Percentiles rank a stretch among this genome's conserved stretches.
phyloP scores from a whole-genome alignment of 2,797 vertebrate species.

The Triplophysa yarkandensis region DNA sequence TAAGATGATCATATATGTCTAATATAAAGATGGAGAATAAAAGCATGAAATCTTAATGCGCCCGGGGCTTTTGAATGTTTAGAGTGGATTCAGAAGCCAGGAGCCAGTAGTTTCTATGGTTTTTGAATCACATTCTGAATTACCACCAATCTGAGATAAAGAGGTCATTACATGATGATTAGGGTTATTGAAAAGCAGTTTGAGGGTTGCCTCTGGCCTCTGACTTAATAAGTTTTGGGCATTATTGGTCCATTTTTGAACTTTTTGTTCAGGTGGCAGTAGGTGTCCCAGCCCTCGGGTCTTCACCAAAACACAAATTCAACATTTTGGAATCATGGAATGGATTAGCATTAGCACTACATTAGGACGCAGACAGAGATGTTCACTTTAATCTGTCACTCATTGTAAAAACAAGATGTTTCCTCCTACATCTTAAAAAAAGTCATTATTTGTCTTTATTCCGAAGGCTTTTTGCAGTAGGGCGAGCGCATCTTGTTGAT shows the following conservation, averaged over 20 bases:
- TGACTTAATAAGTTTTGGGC: conserved; percentile 46
- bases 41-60: background rate
- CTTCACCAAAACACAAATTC: conserved; percentile 17
- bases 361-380: too few relatives aligned
- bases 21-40: conserved; percentile 42
- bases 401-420: too few relatives aligned
- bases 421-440: too few relatives aligned
- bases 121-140: conserved; percentile 45
- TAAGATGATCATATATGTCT: conserved; percentile 69
- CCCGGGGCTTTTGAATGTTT: background rate
- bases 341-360: too few relatives aligned
- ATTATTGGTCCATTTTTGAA: conserved; percentile 29
- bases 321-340: conserved; percentile 14
- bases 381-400: too few relatives aligned
- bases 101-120: conserved; percentile 27
- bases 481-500: too few relatives aligned
- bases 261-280: conserved; percentile 14
- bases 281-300: conserved; percentile 19
- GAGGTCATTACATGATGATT: conserved; percentile 44
- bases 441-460: too few relatives aligned
- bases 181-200: conserved; percentile 36
- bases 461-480: too few relatives aligned
- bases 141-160: conserved; percentile 37
- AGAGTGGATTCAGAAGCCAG: background rate
- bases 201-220: conserved; percentile 29